Base-by-base conservation (phyloP, 2,797 vertebrate species). In the Muscicapa striata region DNA sequence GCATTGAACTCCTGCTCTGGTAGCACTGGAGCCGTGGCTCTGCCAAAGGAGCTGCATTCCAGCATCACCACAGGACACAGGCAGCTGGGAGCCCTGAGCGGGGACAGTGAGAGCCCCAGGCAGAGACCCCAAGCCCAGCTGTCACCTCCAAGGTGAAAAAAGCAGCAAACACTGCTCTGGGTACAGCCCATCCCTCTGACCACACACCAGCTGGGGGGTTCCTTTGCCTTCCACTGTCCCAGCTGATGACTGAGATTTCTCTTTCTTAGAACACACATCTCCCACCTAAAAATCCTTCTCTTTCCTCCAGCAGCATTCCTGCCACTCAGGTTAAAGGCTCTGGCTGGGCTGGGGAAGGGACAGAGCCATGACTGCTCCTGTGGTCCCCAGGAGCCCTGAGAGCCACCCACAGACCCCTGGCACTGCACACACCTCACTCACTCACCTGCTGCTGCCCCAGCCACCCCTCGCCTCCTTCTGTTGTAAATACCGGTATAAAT, bases 311-410 rank as follows among this genome's bases (percentile, higher is more conserved):
- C 83, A 27, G 57, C 3, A 14, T 70, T 77, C 66, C 90, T 97
- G 97, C 96, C 95, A 97, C 98, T 97, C 97, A 97, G 97, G 97
- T 98, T 98, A 98, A 98, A 97, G 96, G 97, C 96, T 96, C 17
- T 97, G 79, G 51, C n/a, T 38, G 38, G 57, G 43, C 49, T 64
- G 45, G n/a, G 51, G 40, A 12, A 58, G 46, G 32, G 26, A 48
- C 52, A 52, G 58, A 70, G 64, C 26, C 8, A 2, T 3, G 30
- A 41, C 6, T 36, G 46, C 41, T 36, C 30, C 32, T 49, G 52
- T 13, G 20, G 22, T 70, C 32, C 61, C 29, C 5, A 0, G 0
- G 0, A 61, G 21, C 40, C 34, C 76, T 1, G 3, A 1, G 55
- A 1, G 5, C 43, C 41, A 43, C 91, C 38, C 15, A 2, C 1